phyloP scores from a whole-genome alignment of 37 sponge, comb jelly and placozoan genomes.

The Chondrosia reniformis region DNA sequence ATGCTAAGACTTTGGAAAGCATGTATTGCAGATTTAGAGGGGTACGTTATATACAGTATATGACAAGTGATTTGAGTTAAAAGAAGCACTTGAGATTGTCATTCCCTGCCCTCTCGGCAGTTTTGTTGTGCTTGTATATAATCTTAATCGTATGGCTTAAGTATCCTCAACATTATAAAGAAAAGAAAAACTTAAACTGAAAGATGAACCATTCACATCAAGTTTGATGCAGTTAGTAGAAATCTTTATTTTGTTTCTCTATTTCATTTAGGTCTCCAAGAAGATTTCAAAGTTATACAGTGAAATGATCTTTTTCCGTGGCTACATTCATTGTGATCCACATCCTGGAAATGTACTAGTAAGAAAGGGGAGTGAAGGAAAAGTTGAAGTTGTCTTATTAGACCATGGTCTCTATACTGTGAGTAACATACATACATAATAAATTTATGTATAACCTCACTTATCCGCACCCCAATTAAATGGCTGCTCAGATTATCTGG shows the following conservation, averaged over 20 bases:
- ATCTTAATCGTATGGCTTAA: not conserved
- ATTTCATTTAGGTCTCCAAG: conserved; percentile 27
- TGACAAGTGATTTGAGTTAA: not conserved
- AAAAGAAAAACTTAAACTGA: too few species aligned
- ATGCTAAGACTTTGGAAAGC: not conserved
- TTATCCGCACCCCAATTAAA: too few species aligned
- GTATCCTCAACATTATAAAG: not conserved
- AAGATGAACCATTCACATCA: too few species aligned
- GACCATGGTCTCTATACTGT: conserved; percentile 91
- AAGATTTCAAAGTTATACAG: conserved; percentile 81
- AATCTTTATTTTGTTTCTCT: too few species aligned
- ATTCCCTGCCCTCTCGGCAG: not conserved
- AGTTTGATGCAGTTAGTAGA: too few species aligned
- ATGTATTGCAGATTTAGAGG: not conserved
- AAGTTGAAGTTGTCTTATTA: conserved; percentile 70
- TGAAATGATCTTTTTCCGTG: conserved; percentile 88
- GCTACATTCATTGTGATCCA: conserved; percentile 95
- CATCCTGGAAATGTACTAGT: conserved; percentile 96
- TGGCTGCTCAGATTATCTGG: too few species aligned
- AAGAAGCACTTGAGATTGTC: not conserved
- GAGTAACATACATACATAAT: not conserved
- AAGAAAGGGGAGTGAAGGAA: not conserved
- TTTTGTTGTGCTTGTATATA: not conserved
- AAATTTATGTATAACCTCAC: too few species aligned
- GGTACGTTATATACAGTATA: not conserved